These are phyloP conservation scores for Heterotilapia buettikoferi DNA, from an alignment of 2,113 vertebrate species.

Conservation along the genomic window DNA sequence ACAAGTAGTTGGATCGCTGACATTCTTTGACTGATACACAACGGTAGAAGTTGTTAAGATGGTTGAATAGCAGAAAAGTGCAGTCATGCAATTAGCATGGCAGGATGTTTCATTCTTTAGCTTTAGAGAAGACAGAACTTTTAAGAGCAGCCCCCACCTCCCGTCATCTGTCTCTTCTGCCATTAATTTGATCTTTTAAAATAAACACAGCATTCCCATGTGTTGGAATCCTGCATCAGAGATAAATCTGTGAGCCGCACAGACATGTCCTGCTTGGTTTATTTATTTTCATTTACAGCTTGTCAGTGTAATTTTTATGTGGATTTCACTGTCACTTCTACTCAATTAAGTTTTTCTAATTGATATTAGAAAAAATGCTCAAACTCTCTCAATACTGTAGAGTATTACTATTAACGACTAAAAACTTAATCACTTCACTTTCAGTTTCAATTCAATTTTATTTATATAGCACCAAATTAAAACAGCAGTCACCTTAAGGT, in stretches of 20 bases:
- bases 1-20: neutral
- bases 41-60: neutral
- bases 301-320: neutral
- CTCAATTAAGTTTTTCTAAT: neutral
- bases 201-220: neutral
- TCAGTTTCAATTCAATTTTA: neutral
- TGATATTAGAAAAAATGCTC: neutral
- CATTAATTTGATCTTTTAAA: neutral
- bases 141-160: neutral
- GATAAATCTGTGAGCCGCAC: neutral
- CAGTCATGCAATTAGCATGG: constrained; percentile 40
- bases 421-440: neutral
- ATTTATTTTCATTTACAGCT: neutral
- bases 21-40: neutral
- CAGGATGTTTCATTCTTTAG: constrained; percentile 12
- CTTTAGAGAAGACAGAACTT: constrained; percentile 29
- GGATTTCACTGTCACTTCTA: neutral
- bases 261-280: neutral
- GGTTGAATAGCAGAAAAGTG: constrained; percentile 1
- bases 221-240: neutral
- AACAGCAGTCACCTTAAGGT: neutral
- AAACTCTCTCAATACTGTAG: neutral
- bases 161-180: neutral
- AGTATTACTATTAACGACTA: neutral
- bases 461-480: neutral